Conservation (phyloP, 1,140 invertebrate genomes). For the Mylabris phalerata region DNA sequence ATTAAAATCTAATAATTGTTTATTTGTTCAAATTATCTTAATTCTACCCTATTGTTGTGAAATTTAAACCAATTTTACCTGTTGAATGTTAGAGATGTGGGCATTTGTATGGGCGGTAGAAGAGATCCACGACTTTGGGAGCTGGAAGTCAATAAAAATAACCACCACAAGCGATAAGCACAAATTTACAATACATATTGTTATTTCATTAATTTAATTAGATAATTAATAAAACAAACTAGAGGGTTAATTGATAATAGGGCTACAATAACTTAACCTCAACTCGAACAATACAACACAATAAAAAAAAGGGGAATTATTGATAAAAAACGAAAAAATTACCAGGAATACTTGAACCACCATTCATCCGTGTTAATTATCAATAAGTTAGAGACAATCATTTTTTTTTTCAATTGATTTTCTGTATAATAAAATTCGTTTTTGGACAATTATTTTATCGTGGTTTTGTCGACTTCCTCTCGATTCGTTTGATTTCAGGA, state of each 20-base stretch:
- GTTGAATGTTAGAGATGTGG: slow-evolving; percentile 62
- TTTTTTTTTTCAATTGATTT: neutral
- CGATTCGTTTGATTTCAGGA: too few relatives aligned
- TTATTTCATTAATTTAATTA: too few relatives aligned
- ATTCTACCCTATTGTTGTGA: too few relatives aligned
- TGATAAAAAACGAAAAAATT: slow-evolving; percentile 10
- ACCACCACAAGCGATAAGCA: slow-evolving; percentile 20
- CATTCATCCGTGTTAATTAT: slow-evolving; percentile 25
- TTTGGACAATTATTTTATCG: too few relatives aligned
- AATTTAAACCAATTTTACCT: slow-evolving; percentile 53
- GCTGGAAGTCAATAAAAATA: slow-evolving; percentile 23
- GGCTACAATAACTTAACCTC: too few relatives aligned
- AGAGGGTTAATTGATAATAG: too few relatives aligned
- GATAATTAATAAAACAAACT: too few relatives aligned
- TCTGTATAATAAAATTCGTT: too few relatives aligned
- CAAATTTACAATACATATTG: too few relatives aligned
- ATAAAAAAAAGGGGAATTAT: neutral
- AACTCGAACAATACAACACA: too few relatives aligned
- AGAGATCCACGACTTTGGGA: slow-evolving; percentile 49
- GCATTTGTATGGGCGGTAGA: slow-evolving; percentile 69
- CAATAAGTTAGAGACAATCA: slow-evolving; percentile 22
- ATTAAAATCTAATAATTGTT: neutral
- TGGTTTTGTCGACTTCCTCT: too few relatives aligned
- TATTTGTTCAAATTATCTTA: too few relatives aligned
- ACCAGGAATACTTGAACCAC: slow-evolving; percentile 32